Evolutionary conservation across 2,797 vertebrate species (phyloP).

Genomic region (Adelosebastes latens): DNA sequence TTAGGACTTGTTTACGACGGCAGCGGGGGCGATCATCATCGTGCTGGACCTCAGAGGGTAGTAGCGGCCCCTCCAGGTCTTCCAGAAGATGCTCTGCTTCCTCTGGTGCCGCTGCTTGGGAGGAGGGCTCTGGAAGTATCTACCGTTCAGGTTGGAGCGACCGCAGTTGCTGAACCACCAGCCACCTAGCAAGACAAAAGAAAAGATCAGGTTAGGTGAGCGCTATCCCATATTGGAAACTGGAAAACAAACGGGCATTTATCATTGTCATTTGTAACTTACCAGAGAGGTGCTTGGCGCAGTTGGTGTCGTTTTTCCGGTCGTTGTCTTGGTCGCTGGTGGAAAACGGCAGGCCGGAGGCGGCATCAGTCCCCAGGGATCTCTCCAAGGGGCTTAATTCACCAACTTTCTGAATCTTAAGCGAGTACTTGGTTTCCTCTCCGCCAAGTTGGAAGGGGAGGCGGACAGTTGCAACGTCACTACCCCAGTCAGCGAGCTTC

Average conservation of each 20-base stretch:
- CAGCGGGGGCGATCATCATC: slow-evolving; percentile 90
- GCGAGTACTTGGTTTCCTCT: slow-evolving; percentile 87
- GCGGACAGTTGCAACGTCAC: slow-evolving; percentile 79
- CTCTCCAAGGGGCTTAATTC: slow-evolving; percentile 84
- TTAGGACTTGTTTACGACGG: slow-evolving; percentile 72
- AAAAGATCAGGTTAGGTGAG: slow-evolving; percentile 1
- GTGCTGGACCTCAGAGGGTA: slow-evolving; percentile 90
- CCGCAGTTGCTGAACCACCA: slow-evolving; percentile 98
- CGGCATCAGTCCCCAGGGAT: slow-evolving; percentile 77
- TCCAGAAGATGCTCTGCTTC: slow-evolving; percentile 97
- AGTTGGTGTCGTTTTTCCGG: slow-evolving; percentile 88
- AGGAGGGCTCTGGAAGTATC: slow-evolving; percentile 91
- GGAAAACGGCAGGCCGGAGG: slow-evolving; percentile 89
- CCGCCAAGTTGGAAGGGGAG: slow-evolving; percentile 87
- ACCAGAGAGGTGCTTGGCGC: slow-evolving; percentile 95
- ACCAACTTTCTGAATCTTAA: slow-evolving; percentile 81
- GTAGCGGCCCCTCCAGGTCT: slow-evolving; percentile 95
- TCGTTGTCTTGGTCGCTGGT: slow-evolving; percentile 94
- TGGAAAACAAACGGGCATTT: not conserved
- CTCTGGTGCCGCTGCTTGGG: slow-evolving; percentile 91
- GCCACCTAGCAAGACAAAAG: slow-evolving; percentile 81
- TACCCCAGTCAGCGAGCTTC: slow-evolving; percentile 90
- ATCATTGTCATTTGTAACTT: not conserved
- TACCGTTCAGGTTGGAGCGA: slow-evolving; percentile 93
- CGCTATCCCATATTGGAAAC: not conserved